These are phyloP conservation scores for Sylvicola cinctus DNA, from an alignment of 2,888 invertebrate genomes.

Conservation along the genomic window DNA sequence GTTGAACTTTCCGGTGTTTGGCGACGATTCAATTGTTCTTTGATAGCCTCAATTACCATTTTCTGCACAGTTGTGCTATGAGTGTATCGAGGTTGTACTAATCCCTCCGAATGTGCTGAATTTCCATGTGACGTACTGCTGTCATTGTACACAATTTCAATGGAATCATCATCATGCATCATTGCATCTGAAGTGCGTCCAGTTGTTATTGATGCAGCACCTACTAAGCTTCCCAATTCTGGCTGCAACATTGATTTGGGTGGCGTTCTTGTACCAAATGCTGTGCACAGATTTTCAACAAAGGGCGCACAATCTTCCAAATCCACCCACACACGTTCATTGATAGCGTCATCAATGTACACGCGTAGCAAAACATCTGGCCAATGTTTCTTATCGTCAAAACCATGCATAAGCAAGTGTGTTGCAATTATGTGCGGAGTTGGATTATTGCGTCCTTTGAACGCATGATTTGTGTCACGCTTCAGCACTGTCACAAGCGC, in stretches of 20 bases:
- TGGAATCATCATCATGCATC: constrained; percentile 29
- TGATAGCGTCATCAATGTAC: constrained; percentile 85
- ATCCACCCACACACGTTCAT: constrained; percentile 88
- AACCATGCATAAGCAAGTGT: constrained; percentile 65
- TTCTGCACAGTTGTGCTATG: constrained; percentile 39
- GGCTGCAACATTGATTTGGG: constrained; percentile 12
- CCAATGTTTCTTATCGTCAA: constrained; percentile 67
- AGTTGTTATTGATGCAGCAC: constrained; percentile 1
- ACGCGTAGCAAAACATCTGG: constrained; percentile 82
- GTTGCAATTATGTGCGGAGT: constrained; percentile 63
- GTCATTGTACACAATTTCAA: constrained; percentile 8
- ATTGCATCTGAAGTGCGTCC: constrained; percentile 7
- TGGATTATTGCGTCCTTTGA: constrained; percentile 63
- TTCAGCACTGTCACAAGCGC: constrained; percentile 65
- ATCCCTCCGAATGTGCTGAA: constrained; percentile 18
- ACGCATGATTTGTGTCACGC: constrained; percentile 42
- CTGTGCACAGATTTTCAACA: constrained; percentile 67
- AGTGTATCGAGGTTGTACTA: constrained; percentile 35
- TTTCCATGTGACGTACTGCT: not conserved
- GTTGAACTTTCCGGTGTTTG: constrained; percentile 75
- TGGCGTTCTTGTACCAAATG: constrained; percentile 20
- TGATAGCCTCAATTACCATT: constrained; percentile 66
- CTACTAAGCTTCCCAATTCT: constrained; percentile 13
- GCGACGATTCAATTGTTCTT: constrained; percentile 68
- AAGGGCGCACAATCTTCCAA: constrained; percentile 76